A percentile compares a stretch with the other conserved stretches of the same genome.
Evolutionary conservation across 2,113 vertebrate species (phyloP).

Genomic region (Phalacrocorax aristotelis): DNA sequence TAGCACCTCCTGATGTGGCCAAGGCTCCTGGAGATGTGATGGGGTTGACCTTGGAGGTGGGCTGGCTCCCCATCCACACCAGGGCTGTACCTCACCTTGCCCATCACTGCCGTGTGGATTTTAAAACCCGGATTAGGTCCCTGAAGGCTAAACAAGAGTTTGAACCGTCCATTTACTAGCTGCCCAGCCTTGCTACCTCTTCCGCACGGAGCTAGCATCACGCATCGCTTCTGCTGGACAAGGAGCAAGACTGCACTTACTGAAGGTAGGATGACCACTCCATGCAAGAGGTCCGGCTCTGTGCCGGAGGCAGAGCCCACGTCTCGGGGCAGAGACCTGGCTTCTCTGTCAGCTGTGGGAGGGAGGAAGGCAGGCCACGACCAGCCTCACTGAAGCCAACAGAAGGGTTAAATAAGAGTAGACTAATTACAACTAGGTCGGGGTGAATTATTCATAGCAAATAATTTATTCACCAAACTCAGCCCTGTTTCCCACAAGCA

Average conservation of each 20-base stretch:
- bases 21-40: neutral
- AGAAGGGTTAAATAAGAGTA: slow-evolving; percentile 8
- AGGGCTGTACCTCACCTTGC: neutral
- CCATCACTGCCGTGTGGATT: accelerated
- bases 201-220: too few relatives aligned
- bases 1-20: neutral
- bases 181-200: neutral
- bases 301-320: neutral
- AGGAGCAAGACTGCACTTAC: neutral
- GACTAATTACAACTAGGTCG: neutral
- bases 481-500: neutral
- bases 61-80: neutral
- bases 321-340: accelerated
- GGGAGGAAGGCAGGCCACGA: neutral
- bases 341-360: neutral
- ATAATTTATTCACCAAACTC: slow-evolving; percentile 46
- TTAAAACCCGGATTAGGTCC: neutral
- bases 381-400: neutral
- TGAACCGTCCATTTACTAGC: neutral
- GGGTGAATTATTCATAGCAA: slow-evolving; percentile 53
- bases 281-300: neutral
- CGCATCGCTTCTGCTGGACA: neutral
- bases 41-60: neutral
- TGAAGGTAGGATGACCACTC: neutral
- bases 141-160: neutral